Evolutionary conservation across 2,888 invertebrate species (phyloP), one percentile per base, ranked within the genome.

Genomic region (Cheilosia grossa): DNA sequence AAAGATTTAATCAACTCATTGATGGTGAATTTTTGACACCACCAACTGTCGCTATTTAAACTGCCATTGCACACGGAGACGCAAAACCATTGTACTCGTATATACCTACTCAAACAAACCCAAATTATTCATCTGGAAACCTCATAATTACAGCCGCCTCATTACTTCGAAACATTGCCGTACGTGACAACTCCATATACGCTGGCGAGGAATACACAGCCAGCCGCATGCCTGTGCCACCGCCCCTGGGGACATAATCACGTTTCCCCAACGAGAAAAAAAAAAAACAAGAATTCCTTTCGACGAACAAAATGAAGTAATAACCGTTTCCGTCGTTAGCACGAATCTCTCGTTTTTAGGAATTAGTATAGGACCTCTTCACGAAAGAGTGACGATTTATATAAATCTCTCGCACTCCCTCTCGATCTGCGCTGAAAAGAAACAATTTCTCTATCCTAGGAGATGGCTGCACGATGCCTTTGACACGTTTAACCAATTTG

Each of bases 281-380:
- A 59, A 33, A n/a, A n/a, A 54, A 15, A 24, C 44, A 58, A 24
- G 44, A 70, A 74, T 54, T 69, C 58, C 61, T 33, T 30, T 9
- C 49, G 58, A 7, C 33, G 49, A 49, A 42, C 66, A 63, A 67
- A 81, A 81, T 85, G 75, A 85, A 85, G 81, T 81, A 85, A 81
- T 85, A 85, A 81, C 75, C 81, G 81, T 85, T 77, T 67, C 72
- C 77, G 85, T 81, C 85, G 77, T 85, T 73, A 85, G 72, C 85
- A 81, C 67, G 72, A 77, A 64, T 42, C 37, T 33, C 37, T 56
- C 58, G 53, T 80, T 66, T 83, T 74, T 67, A 24, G 70, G 53
- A 83, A 83, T 79, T 24, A 24, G 24, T 0, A 24, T 80, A 80
- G 59, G 74, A 83, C 83, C 83, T 80, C 80, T 79, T 80, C 56